These are phyloP conservation scores for Colius striatus DNA, from an alignment of 2,113 vertebrate genomes.

Conservation along the genomic window DNA sequence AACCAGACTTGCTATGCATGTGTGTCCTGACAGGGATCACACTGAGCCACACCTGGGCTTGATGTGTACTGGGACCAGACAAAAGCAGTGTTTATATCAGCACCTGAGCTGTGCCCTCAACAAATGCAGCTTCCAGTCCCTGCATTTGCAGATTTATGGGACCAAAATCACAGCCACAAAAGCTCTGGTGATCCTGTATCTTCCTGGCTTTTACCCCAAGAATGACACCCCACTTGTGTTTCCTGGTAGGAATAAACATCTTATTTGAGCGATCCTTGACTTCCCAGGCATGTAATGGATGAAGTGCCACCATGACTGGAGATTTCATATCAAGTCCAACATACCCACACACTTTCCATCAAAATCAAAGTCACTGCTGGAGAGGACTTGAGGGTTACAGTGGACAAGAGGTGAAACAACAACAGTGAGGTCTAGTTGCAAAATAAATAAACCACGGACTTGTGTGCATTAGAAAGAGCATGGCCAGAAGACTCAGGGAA, in stretches of 20 bases:
- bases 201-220: background rate
- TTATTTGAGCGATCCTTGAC: background rate
- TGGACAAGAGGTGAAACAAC: background rate
- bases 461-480: background rate
- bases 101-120: background rate
- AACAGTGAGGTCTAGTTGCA: background rate
- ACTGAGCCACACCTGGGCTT: background rate
- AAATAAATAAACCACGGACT: background rate
- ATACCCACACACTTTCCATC: background rate
- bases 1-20: rapidly evolving
- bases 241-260: background rate
- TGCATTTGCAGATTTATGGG: background rate
- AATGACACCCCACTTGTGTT: background rate
- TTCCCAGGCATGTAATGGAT: background rate
- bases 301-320: background rate
- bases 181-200: background rate
- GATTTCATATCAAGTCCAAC: background rate
- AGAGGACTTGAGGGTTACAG: background rate
- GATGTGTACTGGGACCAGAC: background rate
- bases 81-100: background rate
- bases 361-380: background rate
- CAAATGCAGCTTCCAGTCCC: background rate
- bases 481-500: background rate
- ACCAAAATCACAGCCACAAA: background rate
- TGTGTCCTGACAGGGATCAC: background rate